Evolutionary conservation across 2,888 invertebrate genomes (phyloP).

Genomic region (Nysson spinosus): DNA sequence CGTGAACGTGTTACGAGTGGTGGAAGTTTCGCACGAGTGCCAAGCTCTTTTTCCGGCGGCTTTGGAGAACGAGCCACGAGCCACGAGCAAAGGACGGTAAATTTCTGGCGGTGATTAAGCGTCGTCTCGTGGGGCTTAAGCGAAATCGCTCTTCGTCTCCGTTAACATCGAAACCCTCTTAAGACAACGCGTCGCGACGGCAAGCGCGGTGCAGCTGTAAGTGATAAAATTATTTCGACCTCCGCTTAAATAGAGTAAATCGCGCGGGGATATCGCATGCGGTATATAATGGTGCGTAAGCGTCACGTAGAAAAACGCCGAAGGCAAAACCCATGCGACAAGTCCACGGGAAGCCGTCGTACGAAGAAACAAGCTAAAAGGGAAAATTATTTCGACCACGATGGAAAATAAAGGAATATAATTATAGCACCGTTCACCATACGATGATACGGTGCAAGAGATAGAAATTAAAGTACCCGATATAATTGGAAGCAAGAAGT

Average conservation of each 20-base stretch:
- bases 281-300: neutral
- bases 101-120: constrained; percentile 64
- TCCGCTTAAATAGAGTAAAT: constrained; percentile 55
- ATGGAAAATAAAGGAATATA: constrained; percentile 51
- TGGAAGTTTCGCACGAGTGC: constrained; percentile 15
- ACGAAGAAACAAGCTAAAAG: constrained; percentile 47
- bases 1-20: too few relatives aligned
- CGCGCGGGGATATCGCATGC: constrained; percentile 8
- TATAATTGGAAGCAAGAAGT: too few relatives aligned
- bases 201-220: constrained; percentile 54
- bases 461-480: too few relatives aligned
- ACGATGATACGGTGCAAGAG: constrained; percentile 13
- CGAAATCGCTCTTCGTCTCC: constrained; percentile 62
- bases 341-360: constrained; percentile 8
- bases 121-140: constrained; percentile 54
- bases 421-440: constrained; percentile 4
- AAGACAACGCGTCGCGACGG: constrained; percentile 48
- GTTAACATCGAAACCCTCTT: constrained; percentile 62
- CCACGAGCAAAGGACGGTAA: constrained; percentile 49
- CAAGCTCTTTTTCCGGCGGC: constrained; percentile 27
- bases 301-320: constrained; percentile 29
- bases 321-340: constrained; percentile 5
- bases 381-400: constrained; percentile 57
- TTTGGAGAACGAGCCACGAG: constrained; percentile 12
- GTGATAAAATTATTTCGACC: constrained; percentile 65